phyloP scores from a whole-genome alignment of 2,797 vertebrate species.

The Halcyon smyrnensis region DNA sequence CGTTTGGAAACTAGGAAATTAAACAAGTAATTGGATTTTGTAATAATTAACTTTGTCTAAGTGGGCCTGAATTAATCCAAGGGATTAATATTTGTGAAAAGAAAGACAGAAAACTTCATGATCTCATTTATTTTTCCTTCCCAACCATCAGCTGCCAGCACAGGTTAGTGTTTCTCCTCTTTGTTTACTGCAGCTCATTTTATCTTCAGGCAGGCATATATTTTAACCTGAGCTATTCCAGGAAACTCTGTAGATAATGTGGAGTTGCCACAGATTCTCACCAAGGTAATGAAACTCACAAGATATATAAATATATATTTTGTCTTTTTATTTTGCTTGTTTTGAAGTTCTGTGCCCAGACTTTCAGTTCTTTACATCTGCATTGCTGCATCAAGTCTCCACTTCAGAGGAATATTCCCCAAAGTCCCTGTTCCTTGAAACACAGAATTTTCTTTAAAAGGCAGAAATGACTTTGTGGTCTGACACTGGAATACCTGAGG shows the following conservation, averaged over 20 bases:
- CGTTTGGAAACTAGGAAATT: constrained; percentile 9
- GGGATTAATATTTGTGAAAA: constrained; percentile 9
- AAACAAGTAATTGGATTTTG: constrained; percentile 1
- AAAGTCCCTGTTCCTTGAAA: constrained; percentile 44
- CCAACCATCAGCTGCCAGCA: background rate
- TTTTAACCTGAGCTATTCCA: background rate
- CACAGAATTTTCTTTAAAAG: constrained; percentile 49
- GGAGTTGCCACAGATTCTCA: background rate
- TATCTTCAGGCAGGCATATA: background rate
- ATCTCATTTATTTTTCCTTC: background rate
- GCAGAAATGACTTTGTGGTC: constrained; percentile 52
- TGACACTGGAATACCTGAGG: constrained; percentile 53
- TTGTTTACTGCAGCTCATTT: background rate
- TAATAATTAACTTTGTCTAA: background rate
- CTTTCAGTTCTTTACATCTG: constrained; percentile 10
- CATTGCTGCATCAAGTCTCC: background rate
- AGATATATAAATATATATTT: constrained; percentile 23
- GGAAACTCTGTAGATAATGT: background rate
- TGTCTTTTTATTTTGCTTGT: background rate
- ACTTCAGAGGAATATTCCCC: constrained; percentile 46
- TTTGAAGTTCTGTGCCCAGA: constrained; percentile 8
- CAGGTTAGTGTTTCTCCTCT: background rate
- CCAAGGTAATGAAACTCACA: background rate
- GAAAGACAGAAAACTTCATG: background rate
- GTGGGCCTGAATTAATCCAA: background rate